A percentile compares a stretch with the other conserved stretches of the same genome.
phyloP scores from a whole-genome alignment of 2,888 invertebrate genomes.

The Tachina fera region DNA sequence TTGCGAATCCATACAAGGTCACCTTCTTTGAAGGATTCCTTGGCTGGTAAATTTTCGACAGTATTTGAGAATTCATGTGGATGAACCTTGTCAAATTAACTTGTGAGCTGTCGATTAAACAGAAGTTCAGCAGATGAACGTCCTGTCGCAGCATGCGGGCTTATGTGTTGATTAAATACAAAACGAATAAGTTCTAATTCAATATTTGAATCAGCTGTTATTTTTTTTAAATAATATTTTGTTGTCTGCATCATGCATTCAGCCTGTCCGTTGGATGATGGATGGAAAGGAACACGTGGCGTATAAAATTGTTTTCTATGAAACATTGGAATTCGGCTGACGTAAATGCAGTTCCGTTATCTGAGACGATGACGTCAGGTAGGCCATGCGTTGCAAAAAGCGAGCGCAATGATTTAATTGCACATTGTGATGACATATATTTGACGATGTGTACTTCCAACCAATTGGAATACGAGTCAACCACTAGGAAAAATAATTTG shows the following conservation, averaged over 20 bases:
- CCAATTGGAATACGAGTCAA: not conserved
- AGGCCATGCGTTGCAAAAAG: conserved; percentile 43
- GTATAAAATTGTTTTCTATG: conserved; percentile 5
- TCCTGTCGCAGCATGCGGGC: not conserved
- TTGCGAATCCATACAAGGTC: not conserved
- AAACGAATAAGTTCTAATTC: conserved; percentile 8
- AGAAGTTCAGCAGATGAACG: not conserved
- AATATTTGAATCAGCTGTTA: conserved; percentile 14
- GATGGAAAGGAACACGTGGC: conserved; percentile 21
- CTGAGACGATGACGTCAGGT: conserved; percentile 30
- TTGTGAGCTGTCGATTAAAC: not conserved
- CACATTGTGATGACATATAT: no score
- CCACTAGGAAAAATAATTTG: not conserved
- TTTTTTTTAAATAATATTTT: conserved; percentile 49
- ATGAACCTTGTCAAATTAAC: not conserved
- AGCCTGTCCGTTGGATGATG: not conserved
- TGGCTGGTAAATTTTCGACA: no score
- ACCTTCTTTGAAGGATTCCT: no score
- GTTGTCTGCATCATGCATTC: conserved; percentile 5
- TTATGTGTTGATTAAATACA: conserved; percentile 20
- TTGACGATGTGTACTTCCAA: not conserved
- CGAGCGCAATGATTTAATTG: not conserved
- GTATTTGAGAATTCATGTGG: not conserved
- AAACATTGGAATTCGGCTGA: conserved; percentile 1
- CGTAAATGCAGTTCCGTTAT: not conserved